Conservation (phyloP, 2,888 invertebrate genomes). For the Malacosoma neustria region DNA sequence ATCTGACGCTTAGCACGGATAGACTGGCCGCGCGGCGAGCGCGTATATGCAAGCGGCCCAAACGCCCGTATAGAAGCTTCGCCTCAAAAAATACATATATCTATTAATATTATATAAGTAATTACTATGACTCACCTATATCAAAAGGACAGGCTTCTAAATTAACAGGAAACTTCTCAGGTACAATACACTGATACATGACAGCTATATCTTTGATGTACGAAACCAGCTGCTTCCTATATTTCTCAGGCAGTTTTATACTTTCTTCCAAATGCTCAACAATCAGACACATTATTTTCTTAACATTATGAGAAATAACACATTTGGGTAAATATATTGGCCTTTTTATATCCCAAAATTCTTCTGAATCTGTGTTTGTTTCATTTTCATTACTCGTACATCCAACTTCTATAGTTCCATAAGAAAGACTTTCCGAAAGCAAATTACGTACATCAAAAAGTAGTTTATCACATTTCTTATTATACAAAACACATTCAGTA, state of each 20-base stretch:
- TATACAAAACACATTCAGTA: conserved; percentile 57
- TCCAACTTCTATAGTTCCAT: conserved; percentile 46
- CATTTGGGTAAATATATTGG: conserved; percentile 60
- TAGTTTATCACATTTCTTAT: conserved; percentile 62
- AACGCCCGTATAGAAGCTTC: background rate
- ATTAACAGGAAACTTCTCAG: conserved; percentile 54
- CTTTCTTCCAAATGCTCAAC: conserved; percentile 57
- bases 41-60: no score
- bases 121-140: conserved; percentile 57
- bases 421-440: conserved; percentile 47
- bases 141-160: conserved; percentile 57
- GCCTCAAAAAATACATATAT: background rate
- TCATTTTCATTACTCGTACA: conserved; percentile 22
- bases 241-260: conserved; percentile 46
- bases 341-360: conserved; percentile 40
- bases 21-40: no score
- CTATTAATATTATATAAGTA: no score
- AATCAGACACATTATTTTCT: conserved; percentile 46
- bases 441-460: conserved; percentile 46
- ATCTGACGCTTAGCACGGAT: no score
- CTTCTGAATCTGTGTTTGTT: conserved; percentile 30
- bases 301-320: conserved; percentile 55
- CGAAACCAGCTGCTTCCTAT: conserved; percentile 42
- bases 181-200: conserved; percentile 59
- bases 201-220: conserved; percentile 58